Conservation (phyloP, 53 echinoderm and acorn worm genomes). For the Patiria pectinifera region DNA sequence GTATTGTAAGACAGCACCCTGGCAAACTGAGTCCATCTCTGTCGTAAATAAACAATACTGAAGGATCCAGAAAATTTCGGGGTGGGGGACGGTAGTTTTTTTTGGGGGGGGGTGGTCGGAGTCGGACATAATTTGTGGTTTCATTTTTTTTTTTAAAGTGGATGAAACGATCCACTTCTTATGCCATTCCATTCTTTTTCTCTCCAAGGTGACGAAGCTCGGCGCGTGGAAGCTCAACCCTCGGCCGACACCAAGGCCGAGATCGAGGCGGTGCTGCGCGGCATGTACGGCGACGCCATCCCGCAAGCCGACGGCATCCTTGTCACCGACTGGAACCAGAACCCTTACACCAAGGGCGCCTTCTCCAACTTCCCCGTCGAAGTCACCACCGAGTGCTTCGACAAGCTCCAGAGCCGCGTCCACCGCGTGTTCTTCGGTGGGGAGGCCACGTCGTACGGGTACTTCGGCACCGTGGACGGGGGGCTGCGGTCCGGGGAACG, state of each 20-base stretch:
- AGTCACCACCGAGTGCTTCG: slow-evolving; percentile 21
- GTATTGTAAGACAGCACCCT: too few species aligned
- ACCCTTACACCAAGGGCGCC: slow-evolving; percentile 49
- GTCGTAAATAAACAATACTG: too few species aligned
- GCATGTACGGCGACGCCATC: slow-evolving; percentile 44
- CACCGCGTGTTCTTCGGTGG: slow-evolving; percentile 58
- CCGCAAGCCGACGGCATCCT: slow-evolving; percentile 41
- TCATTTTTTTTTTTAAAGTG: too few species aligned
- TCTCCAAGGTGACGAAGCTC: slow-evolving; percentile 56
- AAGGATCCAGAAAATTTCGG: too few species aligned
- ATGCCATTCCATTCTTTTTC: not conserved
- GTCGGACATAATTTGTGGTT: too few species aligned
- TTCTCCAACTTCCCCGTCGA: slow-evolving; percentile 59
- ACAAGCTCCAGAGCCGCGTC: slow-evolving; percentile 42
- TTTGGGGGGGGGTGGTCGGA: too few species aligned
- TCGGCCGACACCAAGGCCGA: slow-evolving; percentile 36
- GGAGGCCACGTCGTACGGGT: slow-evolving; percentile 29
- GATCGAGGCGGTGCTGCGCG: slow-evolving; percentile 40
- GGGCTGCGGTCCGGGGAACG: slow-evolving; percentile 35
- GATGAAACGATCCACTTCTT: not conserved
- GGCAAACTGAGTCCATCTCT: too few species aligned
- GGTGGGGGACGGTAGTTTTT: too few species aligned
- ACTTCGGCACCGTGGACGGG: slow-evolving; percentile 41
- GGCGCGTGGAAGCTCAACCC: slow-evolving; percentile 45
- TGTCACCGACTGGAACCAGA: slow-evolving; percentile 41